Conservation (phyloP, 2,888 invertebrate genomes). For the Euproctis similis region DNA sequence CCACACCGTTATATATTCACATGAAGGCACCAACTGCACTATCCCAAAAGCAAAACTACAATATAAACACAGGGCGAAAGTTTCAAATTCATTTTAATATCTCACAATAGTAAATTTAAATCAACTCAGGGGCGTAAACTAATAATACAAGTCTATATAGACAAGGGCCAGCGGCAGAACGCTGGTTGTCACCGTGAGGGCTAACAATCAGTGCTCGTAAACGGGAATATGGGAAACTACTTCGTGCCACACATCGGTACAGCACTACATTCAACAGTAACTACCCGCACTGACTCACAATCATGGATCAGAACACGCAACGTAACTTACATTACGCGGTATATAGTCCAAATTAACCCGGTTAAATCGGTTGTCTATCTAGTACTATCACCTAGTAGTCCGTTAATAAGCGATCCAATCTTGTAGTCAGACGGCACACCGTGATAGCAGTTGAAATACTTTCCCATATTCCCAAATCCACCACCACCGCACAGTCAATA, state of each 20-base stretch:
- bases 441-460: not conserved
- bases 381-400: too few species aligned
- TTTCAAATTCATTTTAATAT: conserved; percentile 75
- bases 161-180: conserved; percentile 23
- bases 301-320: too few species aligned
- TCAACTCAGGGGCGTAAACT: conserved; percentile 55
- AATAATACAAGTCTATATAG: conserved; percentile 42
- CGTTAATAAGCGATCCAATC: too few species aligned
- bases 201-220: conserved; percentile 5
- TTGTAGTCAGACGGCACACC: too few species aligned
- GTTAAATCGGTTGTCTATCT: too few species aligned
- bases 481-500: conserved; percentile 20
- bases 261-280: too few species aligned
- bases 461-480: conserved; percentile 10
- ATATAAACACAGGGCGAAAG: conserved; percentile 56
- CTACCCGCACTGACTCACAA: too few species aligned
- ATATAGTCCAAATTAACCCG: too few species aligned
- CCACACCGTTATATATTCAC: conserved; percentile 11
- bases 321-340: too few species aligned
- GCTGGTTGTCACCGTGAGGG: conserved; percentile 12
- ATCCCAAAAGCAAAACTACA: conserved; percentile 50
- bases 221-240: conserved; percentile 3
- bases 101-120: conserved; percentile 71
- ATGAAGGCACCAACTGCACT: conserved; percentile 27
- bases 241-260: too few species aligned